Percentiles rank a stretch among this genome's conserved stretches.
phyloP scores from a whole-genome alignment of 2,113 vertebrate species.

The Rhineura floridana region DNA sequence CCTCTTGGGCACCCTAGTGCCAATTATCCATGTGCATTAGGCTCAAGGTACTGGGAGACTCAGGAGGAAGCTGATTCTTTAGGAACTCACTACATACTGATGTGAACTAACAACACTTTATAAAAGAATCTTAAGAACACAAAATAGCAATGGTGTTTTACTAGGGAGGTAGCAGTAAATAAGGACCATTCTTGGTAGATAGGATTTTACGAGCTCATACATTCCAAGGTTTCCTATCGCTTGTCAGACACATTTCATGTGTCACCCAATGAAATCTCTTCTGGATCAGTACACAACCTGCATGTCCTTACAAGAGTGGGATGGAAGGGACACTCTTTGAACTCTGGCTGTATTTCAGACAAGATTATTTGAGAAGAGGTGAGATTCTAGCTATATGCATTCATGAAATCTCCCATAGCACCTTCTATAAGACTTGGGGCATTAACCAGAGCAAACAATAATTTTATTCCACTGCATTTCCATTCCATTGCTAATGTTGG shows the following conservation, averaged over 20 bases:
- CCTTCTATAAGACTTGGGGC: background rate
- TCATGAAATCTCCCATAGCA: background rate
- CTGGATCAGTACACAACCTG: background rate
- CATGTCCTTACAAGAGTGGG: background rate
- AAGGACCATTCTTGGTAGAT: background rate
- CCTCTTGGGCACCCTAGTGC: background rate
- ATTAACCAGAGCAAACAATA: background rate
- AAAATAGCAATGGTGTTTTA: background rate
- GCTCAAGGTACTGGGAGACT: background rate
- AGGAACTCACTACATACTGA: background rate
- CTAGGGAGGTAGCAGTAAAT: background rate
- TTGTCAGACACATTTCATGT: background rate
- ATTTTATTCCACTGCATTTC: background rate
- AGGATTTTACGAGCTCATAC: background rate
- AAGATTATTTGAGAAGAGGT: background rate
- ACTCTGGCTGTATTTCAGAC: background rate
- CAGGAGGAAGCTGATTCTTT: background rate
- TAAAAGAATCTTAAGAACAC: background rate
- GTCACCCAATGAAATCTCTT: background rate
- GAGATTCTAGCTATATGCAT: background rate
- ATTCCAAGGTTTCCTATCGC: background rate
- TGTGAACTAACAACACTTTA: background rate
- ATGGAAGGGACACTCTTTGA: background rate
- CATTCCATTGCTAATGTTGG: background rate
- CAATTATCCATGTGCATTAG: background rate